Evolutionary conservation across 2,113 vertebrate genomes (phyloP).

Genomic region (Pagrus major): DNA sequence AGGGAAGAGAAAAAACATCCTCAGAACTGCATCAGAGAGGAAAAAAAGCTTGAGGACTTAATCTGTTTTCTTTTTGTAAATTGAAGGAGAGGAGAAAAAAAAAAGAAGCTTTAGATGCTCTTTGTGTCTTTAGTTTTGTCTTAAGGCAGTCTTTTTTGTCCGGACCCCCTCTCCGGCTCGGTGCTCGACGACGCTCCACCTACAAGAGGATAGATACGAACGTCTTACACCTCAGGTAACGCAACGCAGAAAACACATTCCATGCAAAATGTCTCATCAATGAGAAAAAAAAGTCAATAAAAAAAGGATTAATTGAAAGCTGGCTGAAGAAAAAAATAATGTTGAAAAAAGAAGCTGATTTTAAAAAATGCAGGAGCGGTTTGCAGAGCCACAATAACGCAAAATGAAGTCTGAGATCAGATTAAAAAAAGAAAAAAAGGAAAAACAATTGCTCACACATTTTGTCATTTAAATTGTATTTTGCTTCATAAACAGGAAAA

Average conservation of each 20-base stretch:
- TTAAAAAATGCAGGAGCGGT: constrained; percentile 51
- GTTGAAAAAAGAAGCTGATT: constrained; percentile 45
- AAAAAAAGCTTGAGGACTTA: constrained; percentile 63
- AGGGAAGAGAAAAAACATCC: constrained; percentile 51
- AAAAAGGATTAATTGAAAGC: constrained; percentile 44
- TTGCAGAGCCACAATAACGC: constrained; percentile 53
- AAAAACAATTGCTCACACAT: neutral
- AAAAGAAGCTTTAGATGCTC: constrained; percentile 62
- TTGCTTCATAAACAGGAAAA: neutral
- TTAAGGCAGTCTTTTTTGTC: constrained; percentile 87
- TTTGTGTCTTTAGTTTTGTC: constrained; percentile 81
- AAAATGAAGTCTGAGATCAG: constrained; percentile 32
- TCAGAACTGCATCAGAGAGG: constrained; percentile 62
- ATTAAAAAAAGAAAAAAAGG: constrained; percentile 23
- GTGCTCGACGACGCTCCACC: constrained; percentile 83
- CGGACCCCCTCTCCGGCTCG: constrained; percentile 79
- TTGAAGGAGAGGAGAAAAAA: constrained; percentile 48
- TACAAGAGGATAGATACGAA: constrained; percentile 86
- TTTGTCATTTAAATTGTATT: neutral
- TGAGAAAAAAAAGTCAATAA: constrained; percentile 61
- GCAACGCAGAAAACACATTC: constrained; percentile 80
- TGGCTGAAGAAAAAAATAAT: constrained; percentile 39
- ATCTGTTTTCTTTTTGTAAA: constrained; percentile 67
- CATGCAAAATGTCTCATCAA: constrained; percentile 81
- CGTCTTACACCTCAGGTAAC: constrained; percentile 85